Base-by-base conservation (phyloP, 2,888 invertebrate genomes). In the Dicyrtomina minuta region DNA sequence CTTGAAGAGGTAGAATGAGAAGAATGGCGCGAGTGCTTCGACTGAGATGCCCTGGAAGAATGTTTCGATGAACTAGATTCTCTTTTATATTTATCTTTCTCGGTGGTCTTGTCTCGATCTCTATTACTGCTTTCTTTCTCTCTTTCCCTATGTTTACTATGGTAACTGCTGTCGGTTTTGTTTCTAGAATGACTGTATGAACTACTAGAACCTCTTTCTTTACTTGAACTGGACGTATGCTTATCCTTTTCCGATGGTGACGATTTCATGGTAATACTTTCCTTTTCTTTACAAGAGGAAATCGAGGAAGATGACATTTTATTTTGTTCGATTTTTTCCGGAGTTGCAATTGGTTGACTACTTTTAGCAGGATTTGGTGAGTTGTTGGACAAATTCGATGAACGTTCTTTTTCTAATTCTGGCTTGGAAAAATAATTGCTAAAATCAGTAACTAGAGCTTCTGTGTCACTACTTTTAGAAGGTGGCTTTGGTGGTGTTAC, bases 1-100 rank as follows among this genome's bases (percentile, higher is more conserved):
- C 53, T 1, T 15, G 68, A 68, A 2, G 68, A 66, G 27, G 41
- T 27, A 26, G 59, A 67, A 22, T 49, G 60, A 24, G 67, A 67
- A 6, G 59, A 60, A 6, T 33, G 33, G 8, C 55, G 43, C 5
- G 66, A 66, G 33, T 60, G 55, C 53, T 53, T 68, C 0, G 68
- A 68, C 17, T 53, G 39, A n/a, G 44, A 58, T 44, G 66, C 46
- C 39, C 41, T 56, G n/a, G 66, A 66, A 15, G 41, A 51, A 27
- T 66, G 22, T 24, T 66, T 66, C 15, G 55, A 44, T 2, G 56
- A 41, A 8, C 58, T 66, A 5, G 59, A 67, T 13, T 67, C 67
- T 39, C 49, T 67, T 17, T 27, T 27, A n/a, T 24, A 17, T 33
- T 39, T 49, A 12, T 58, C 58, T 51, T 33, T 43, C 20, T 33